Base-by-base conservation (phyloP, 1,140 invertebrate species). In the Meteorus sp. region DNA sequence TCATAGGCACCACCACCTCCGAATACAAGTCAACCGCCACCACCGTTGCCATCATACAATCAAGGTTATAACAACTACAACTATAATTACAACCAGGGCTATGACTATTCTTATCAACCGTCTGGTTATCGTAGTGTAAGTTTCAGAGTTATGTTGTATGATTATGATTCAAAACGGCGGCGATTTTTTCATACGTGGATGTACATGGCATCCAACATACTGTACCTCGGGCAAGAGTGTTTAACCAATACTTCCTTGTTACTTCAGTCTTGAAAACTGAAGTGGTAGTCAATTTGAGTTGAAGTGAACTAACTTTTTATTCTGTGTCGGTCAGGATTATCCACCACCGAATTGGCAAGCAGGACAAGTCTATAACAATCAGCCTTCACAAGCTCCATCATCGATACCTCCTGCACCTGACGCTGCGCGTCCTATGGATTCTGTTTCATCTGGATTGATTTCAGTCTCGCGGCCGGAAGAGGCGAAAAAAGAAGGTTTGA, bases 401-500 rank as follows among this genome's bases (percentile, higher is more conserved):
- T 17, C 67, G 44, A 63, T 65, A 9, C 37, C 71, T 2, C 67
- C 67, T 33, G 65, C 69, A 44, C 13, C 22, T 23, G 70, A 73
- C 25, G 44, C 73, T 0, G 61, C 73, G 6, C 65, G 71, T 25
- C 54, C 67, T 3, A 63, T 70, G 6, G 75, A 78, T 23, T 64
- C 65, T 22, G 50, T 63, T 31, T 58, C 73, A n/a, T 61, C 69
- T 7, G 61, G 51, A 73, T 44, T 31, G 68, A 1, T 65, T 71
- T 2, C 65, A 66, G 62, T 73, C 8, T 58, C 70, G 8, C 62
- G 77, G 60, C 71, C 77, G 0, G 79, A 81, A 19, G 77, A 79
- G 55, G 75, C 68, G 1, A 81, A 80, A 27, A 80, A 81, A 70
- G 79, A 81, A 79, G 79, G 79, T 79, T 43, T 44, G 62, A 53